Base-by-base conservation (phyloP, 2,113 vertebrate species). In the Chinchilla lanigera region DNA sequence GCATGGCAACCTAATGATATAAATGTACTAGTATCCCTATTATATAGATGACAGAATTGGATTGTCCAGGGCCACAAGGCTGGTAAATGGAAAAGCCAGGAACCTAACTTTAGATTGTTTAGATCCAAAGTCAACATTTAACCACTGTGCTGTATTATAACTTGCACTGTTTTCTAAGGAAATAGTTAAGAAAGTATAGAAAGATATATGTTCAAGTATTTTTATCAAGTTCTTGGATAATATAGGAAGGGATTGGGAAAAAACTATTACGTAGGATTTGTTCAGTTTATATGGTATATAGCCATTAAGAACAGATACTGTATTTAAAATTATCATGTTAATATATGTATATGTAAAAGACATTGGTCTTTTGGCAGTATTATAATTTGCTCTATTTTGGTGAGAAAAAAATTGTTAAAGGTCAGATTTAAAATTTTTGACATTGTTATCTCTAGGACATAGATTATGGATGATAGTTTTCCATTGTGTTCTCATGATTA, bases 381-480 rank as follows among this genome's bases (percentile, higher is more conserved):
- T 65, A 35, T 67, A 73, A 93, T 88, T 38, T 95, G 26, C 58
- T 93, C 30, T 85, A 41, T 81, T 97, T 71, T 63, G 28, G 24
- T 92, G 33, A 88, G 83, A 91, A 90, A 89, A 73, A 85, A 89
- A 13, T 24, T 92, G 35, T 71, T 71, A n/a, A 94, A 95, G 71
- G 56, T 16, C 63, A 83, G 33, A 89, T 65, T 61, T n/a, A 38
- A 86, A 84, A 82, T 92, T 58, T 30, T 56, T 86, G 7, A 83
- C 38, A 77, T 9, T 94, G 87, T 82, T 94, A 73, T 92, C 44
- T 24, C 33, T 85, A 12, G 19, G 16, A 92, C 54, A 73, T 89
- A 95, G 61, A 86, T 95, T 86, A 78, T 95, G 17, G 58, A 33
- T 92, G 54, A 60, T 91, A 44, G 1, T 75, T 96, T 75, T 30